Conservation (phyloP, 2,113 vertebrate genomes). For the Lampris incognitus region DNA sequence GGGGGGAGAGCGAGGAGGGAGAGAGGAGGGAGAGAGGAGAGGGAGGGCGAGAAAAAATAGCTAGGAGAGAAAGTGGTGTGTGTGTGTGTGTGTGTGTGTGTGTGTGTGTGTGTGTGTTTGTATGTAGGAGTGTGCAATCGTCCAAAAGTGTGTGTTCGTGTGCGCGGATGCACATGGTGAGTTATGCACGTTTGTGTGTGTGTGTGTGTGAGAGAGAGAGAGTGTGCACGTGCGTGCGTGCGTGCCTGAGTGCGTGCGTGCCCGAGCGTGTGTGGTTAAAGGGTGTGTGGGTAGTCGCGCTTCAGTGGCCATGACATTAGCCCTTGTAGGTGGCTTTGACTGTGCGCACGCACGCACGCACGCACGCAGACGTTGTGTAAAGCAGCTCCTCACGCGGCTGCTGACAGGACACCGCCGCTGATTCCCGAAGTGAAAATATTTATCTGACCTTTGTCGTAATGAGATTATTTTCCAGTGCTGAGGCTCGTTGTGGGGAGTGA, state of each 20-base stretch:
- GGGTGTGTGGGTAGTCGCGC: conserved; percentile 29
- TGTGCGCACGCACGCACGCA: conserved; percentile 1
- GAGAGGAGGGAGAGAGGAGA: background rate
- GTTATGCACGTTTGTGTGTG: background rate
- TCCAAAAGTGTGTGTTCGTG: conserved; percentile 8
- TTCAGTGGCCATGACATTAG: conserved; percentile 62
- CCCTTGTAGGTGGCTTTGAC: conserved; percentile 58
- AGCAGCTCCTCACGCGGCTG: no score
- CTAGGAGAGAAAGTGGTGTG: no score
- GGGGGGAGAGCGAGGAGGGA: no score
- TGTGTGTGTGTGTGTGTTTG: no score
- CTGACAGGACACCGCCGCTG: no score
- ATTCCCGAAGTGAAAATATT: no score
- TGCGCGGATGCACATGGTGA: background rate
- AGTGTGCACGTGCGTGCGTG: conserved; percentile 18
- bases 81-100: no score
- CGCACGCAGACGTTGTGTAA: background rate
- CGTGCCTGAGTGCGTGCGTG: conserved; percentile 7
- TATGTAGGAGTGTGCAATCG: no score
- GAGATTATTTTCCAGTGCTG: no score
- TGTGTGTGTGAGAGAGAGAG: background rate
- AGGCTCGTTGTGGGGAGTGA: no score
- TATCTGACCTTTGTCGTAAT: no score
- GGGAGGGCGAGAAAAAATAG: background rate
- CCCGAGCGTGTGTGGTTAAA: conserved; percentile 10